phyloP scores from a whole-genome alignment of 1,140 invertebrate species.

The Ceratina calcarata region DNA sequence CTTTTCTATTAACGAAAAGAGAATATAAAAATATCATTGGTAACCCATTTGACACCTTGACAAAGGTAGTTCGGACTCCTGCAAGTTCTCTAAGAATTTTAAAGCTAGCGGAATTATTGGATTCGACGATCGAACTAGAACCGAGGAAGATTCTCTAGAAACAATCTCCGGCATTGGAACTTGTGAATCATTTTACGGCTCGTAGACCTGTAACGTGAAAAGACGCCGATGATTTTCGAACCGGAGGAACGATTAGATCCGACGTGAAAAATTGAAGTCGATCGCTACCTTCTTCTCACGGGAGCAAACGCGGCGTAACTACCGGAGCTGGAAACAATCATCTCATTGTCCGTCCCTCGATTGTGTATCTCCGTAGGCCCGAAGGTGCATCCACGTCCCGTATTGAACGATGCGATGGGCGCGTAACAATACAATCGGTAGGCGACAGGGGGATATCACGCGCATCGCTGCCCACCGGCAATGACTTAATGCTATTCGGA shows the following conservation, averaged over 20 bases:
- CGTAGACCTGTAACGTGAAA: neutral
- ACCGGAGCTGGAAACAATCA: constrained; percentile 59
- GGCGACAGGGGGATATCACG: constrained; percentile 60
- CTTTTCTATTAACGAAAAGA: neutral
- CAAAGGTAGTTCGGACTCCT: too few relatives aligned
- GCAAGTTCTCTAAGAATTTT: neutral
- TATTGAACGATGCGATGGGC: constrained; percentile 13
- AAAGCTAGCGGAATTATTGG: too few relatives aligned
- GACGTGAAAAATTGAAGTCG: constrained; percentile 25
- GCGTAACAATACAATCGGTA: constrained; percentile 54
- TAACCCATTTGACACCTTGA: too few relatives aligned
- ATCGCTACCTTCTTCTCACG: constrained; percentile 34
- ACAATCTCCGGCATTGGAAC: too few relatives aligned
- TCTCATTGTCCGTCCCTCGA: constrained; percentile 56
- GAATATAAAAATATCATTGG: neutral
- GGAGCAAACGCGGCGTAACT: constrained; percentile 26
- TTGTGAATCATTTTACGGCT: too few relatives aligned
- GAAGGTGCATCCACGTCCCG: constrained; percentile 28
- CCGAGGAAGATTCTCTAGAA: too few relatives aligned
- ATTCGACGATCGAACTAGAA: too few relatives aligned
- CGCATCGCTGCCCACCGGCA: constrained; percentile 62
- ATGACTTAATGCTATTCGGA: constrained; percentile 69
- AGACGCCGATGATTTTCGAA: neutral
- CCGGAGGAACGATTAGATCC: neutral
- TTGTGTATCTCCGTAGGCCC: constrained; percentile 27